Evolutionary conservation across 2,113 vertebrate species (phyloP).

Genomic region (Notarius lentiginosus): DNA sequence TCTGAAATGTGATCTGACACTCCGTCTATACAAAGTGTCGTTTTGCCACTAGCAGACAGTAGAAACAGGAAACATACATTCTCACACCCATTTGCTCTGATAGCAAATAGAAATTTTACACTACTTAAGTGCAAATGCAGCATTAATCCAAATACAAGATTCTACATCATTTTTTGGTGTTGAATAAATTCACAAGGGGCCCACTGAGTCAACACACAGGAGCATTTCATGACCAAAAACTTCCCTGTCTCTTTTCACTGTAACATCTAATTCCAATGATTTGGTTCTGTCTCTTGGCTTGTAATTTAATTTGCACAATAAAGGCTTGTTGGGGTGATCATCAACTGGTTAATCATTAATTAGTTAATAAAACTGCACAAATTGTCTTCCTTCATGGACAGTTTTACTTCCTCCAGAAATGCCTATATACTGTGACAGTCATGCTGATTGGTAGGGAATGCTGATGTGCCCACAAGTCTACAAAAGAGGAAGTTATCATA

Average conservation of each 20-base stretch:
- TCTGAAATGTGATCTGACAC: conserved; percentile 38
- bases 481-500: conserved; percentile 37
- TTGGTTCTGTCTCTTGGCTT: conserved; percentile 62
- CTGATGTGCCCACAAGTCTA: background rate
- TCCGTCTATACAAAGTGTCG: conserved; percentile 8
- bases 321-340: conserved; percentile 59
- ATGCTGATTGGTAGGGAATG: conserved; percentile 23
- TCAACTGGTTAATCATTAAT: conserved; percentile 53
- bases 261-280: conserved; percentile 39
- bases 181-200: background rate
- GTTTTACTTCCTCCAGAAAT: conserved; percentile 40
- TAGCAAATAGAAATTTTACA: background rate
- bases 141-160: conserved; percentile 8
- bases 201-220: conserved; percentile 5
- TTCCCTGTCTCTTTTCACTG: conserved; percentile 37
- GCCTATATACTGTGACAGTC: conserved; percentile 5
- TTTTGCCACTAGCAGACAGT: conserved; percentile 29
- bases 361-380: conserved; percentile 47
- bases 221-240: conserved; percentile 6
- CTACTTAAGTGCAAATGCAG: background rate
- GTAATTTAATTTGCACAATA: conserved; percentile 67
- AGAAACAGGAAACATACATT: conserved; percentile 24
- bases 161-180: background rate
- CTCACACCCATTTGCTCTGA: conserved; percentile 14
- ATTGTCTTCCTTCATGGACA: conserved; percentile 26